Evolutionary conservation across 2,113 vertebrate genomes (phyloP).

Genomic region (Megaceryle maxima): DNA sequence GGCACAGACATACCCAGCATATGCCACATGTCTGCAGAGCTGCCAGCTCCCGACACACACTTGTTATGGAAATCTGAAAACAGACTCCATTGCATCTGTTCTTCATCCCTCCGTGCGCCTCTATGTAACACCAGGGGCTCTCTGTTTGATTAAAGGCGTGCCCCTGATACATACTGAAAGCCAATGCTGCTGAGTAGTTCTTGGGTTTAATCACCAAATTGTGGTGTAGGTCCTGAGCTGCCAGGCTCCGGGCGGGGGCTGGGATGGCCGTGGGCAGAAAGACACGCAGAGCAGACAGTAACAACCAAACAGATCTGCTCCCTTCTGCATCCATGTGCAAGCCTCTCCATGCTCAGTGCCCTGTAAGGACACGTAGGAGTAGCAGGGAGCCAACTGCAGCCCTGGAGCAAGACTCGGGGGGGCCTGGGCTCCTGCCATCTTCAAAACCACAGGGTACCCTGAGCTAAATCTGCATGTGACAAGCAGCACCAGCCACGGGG

Average conservation of each 20-base stretch:
- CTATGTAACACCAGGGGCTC: slow-evolving; percentile 42
- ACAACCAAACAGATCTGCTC: not conserved
- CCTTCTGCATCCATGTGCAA: not conserved
- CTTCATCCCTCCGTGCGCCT: slow-evolving; percentile 45
- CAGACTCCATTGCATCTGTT: slow-evolving; percentile 64
- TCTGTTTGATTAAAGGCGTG: slow-evolving; percentile 55
- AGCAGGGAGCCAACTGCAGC: not conserved
- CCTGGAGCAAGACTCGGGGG: not conserved
- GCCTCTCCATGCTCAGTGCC: not conserved
- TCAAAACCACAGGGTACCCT: not conserved
- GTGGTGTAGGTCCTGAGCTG: not conserved
- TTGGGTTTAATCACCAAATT: not conserved
- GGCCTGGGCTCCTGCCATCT: not conserved
- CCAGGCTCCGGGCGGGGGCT: not conserved
- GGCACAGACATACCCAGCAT: slow-evolving; percentile 61
- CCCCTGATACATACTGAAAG: slow-evolving; percentile 33
- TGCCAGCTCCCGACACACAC: slow-evolving; percentile 66
- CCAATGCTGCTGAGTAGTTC: not conserved
- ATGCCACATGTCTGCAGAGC: slow-evolving; percentile 64
- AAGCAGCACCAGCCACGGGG: not conserved
- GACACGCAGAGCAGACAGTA: not conserved
- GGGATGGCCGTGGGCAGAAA: not conserved
- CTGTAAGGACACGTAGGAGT: not conserved
- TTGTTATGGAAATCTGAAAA: slow-evolving; percentile 63
- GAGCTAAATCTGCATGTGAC: not conserved